phyloP scores from a whole-genome alignment of 2,888 invertebrate species.

The Lingula anatina region DNA sequence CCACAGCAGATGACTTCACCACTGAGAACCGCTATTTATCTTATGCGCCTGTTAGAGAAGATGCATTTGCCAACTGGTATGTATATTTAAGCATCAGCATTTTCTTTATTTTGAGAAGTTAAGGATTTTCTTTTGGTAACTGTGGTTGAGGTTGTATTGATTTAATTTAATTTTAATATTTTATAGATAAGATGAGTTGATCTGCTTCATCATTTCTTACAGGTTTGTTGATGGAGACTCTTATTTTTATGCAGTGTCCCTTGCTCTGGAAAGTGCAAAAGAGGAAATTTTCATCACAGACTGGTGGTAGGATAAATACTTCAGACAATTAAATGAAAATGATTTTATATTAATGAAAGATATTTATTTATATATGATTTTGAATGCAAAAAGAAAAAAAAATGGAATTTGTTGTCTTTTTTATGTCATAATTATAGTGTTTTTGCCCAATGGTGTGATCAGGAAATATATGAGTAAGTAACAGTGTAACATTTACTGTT shows the following conservation, averaged over 20 bases:
- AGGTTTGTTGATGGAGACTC: conserved; percentile 79
- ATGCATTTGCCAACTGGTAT: conserved; percentile 67
- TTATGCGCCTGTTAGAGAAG: conserved; percentile 76
- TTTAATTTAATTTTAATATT: background rate
- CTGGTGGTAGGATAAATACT: conserved; percentile 86
- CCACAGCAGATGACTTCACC: conserved; percentile 71
- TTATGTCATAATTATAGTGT: too few species aligned
- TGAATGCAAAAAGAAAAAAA: too few species aligned
- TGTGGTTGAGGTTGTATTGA: background rate
- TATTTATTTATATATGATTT: too few species aligned
- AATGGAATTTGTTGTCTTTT: too few species aligned
- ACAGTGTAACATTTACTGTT: too few species aligned
- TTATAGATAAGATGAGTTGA: background rate
- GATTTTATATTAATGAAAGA: too few species aligned
- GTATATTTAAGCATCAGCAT: conserved; percentile 2
- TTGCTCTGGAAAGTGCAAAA: conserved; percentile 81
- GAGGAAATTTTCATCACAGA: conserved; percentile 98
- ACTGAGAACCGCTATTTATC: conserved; percentile 79
- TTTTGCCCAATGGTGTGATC: too few species aligned
- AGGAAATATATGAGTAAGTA: too few species aligned
- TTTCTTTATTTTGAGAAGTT: background rate
- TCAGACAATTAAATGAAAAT: too few species aligned
- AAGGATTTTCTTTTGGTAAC: background rate
- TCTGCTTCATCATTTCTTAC: conserved; percentile 1
- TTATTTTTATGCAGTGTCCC: conserved; percentile 85